Evolutionary conservation across 2,797 vertebrate genomes (phyloP), one percentile per base, ranked within the genome.

Genomic region (Nannoperca australis): DNA sequence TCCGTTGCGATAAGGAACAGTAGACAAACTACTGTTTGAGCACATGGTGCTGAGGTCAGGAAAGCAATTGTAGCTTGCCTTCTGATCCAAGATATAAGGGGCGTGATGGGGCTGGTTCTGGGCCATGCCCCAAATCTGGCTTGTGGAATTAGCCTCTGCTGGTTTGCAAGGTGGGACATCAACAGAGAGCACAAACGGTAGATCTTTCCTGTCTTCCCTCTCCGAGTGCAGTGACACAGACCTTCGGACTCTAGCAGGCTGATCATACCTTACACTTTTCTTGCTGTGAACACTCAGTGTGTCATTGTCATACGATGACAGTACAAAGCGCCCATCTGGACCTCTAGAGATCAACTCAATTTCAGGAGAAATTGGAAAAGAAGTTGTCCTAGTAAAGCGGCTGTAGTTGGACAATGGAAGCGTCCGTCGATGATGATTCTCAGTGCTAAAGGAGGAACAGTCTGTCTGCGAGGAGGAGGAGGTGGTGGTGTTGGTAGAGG

Each of bases 281-380:
- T 83, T 86, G 44, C 71, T 82, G 24, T 80, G 64, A 59, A 86
- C 36, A 64, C 78, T 90, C 24, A 65, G 1, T 0, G 64, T 53
- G 34, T 89, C 76, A 22, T 77, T 69, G 60, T 91, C 85, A 59
- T 78, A 89, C 0, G 53, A 44, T 20, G 84, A 73, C 50, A 95
- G 87, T 34, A 94, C 79, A 17, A 99, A 99, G 22, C 97, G 96
- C 0, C 98, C 97, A 2, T 99, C 98, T 0, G 97, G 95, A n/a
- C 97, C 97, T 0, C 98, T 93, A 61, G 94, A 93, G 86, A 99
- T 99, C 47, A 96, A 89, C 80, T 99, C 97, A 70, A 99, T 89
- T 0, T 95, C 90, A 17, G 95, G 79, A 0, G 84, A 86, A 62
- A 86, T 51, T 0, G 84, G 87, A 61, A 86, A 66, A 27, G 91